Conservation (phyloP, 2,888 invertebrate genomes). For the Malacosoma neustria region DNA sequence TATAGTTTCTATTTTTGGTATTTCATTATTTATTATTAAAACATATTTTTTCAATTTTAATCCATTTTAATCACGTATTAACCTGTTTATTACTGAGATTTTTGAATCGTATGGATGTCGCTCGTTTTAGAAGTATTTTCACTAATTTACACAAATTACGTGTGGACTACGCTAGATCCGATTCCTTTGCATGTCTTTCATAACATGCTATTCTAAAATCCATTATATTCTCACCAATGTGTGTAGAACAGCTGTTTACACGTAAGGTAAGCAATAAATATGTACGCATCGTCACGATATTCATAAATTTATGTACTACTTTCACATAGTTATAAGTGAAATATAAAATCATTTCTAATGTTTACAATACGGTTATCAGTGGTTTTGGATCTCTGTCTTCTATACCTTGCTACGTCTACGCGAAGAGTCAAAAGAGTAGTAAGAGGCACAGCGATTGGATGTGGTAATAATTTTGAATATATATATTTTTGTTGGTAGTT, state of each 20-base stretch:
- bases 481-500: too few relatives aligned
- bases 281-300: background rate
- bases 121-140: too few relatives aligned
- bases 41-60: too few relatives aligned
- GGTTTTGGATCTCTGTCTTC: background rate
- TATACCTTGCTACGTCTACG: slow-evolving; percentile 8
- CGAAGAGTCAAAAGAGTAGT: slow-evolving; percentile 52
- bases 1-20: too few relatives aligned
- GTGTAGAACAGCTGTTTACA: slow-evolving; percentile 16
- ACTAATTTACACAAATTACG: too few relatives aligned
- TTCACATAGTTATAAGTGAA: background rate
- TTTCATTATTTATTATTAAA: too few relatives aligned
- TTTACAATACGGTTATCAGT: background rate
- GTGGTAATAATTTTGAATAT: too few relatives aligned
- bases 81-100: too few relatives aligned
- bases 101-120: too few relatives aligned
- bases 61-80: too few relatives aligned
- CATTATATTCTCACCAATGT: too few relatives aligned
- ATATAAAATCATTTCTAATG: background rate
- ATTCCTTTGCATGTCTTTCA: background rate
- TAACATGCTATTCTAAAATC: background rate
- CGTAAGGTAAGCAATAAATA: slow-evolving; percentile 1
- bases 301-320: background rate
- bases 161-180: too few relatives aligned
- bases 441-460: slow-evolving; percentile 39